These are phyloP conservation scores for Tupiocoris notatus DNA, from an alignment of 2,888 invertebrate genomes.

Conservation along the genomic window DNA sequence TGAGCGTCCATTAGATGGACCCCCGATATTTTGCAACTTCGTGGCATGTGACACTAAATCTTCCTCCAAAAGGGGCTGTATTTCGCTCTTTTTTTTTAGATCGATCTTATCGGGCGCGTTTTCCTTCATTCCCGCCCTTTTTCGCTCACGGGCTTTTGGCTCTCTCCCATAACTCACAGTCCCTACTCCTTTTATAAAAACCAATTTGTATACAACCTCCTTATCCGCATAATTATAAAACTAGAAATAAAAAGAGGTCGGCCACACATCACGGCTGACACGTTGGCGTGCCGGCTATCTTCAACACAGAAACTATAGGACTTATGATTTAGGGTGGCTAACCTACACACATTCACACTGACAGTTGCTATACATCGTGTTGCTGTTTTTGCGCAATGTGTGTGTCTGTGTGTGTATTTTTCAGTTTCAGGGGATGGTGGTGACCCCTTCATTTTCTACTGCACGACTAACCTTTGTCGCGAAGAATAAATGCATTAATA, in stretches of 20 bases:
- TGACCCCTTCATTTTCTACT: background rate
- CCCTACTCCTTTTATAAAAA: constrained; percentile 38
- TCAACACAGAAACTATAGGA: constrained; percentile 2
- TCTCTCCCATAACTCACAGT: constrained; percentile 30
- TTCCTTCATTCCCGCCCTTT: background rate
- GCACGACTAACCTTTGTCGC: background rate
- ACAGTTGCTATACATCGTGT: no score
- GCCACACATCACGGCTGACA: constrained; percentile 42
- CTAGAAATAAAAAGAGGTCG: constrained; percentile 35
- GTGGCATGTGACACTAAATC: constrained; percentile 33
- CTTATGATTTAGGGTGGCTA: constrained; percentile 30
- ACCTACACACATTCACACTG: background rate
- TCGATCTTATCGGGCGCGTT: constrained; percentile 30
- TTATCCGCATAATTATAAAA: constrained; percentile 43
- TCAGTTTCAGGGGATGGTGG: no score
- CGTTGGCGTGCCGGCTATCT: constrained; percentile 38
- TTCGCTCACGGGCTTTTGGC: constrained; percentile 15
- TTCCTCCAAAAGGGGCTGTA: constrained; percentile 9
- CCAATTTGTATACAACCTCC: constrained; percentile 44
- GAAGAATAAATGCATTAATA: background rate
- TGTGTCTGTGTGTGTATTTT: no score
- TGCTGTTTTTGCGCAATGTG: no score
- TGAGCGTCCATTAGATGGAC: constrained; percentile 27
- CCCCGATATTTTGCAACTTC: constrained; percentile 18
- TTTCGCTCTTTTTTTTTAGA: constrained; percentile 19